Evolutionary conservation across 2,888 invertebrate genomes (phyloP), one percentile per base, ranked within the genome.

Genomic region (Sinodicranocentrus sp.): DNA sequence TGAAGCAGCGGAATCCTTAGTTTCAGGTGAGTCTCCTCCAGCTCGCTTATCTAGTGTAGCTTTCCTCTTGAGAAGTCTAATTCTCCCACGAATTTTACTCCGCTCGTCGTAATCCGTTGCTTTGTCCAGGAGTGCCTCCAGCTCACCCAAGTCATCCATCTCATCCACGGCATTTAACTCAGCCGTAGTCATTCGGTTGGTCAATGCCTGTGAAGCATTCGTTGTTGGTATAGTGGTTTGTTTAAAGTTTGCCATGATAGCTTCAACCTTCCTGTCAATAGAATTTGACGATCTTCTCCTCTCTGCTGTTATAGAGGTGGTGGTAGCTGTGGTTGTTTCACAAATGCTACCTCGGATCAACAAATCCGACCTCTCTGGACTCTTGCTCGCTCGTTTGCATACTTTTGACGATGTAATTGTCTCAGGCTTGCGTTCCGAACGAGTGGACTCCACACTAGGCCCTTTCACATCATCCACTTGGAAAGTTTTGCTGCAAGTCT

Each of bases 61-160:
- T 86, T 93, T 91, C 88, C 94, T 94, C 90, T 93, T 94, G 8
- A 95, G 94, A 19, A 94, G 90, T 85, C 95, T 92, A 84, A 96
- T 95, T 90, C 95, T 95, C 1, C 94, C 93, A 85, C 96, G 92
- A 76, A 96, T 94, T 87, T 94, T 93, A 85, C 95, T 93, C 88
- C 96, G 92, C 89, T 95, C 93, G 90, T 96, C 95, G 90, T 96
- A 96, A 85, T 94, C 94, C 75, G 93, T 93, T 80, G 95, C 94
- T 89, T 94, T 94, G 91, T 95, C 94, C 90, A 95, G 91, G 94
- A 94, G 91, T 89, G 92, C 92, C 59, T 86, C 86, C 25, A 89
- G 61, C 63, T 87, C 85, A 6, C 54, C 70, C 61, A 89, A 54
- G 39, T 85, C 75, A 10, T 87, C 86, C 59, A 86, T 87, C 8